phyloP scores from a whole-genome alignment of 1,140 invertebrate genomes.

The Drosophila lini region DNA sequence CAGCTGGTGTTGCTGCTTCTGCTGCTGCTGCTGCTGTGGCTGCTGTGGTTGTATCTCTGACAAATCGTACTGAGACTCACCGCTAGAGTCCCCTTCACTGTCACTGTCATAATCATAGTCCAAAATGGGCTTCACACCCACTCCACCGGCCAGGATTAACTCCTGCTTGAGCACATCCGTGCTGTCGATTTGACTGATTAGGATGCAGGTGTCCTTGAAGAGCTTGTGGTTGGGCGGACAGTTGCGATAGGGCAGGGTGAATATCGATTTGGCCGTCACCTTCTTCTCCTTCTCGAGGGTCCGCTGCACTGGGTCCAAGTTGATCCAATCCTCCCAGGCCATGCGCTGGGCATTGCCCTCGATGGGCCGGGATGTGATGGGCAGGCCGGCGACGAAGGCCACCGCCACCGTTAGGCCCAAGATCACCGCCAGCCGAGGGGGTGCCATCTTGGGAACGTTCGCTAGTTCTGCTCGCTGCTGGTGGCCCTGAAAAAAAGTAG shows the following conservation, averaged over 20 bases:
- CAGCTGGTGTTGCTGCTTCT: background rate
- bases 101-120: slow-evolving; percentile 61
- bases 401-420: slow-evolving; percentile 19
- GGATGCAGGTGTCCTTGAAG: slow-evolving; percentile 71
- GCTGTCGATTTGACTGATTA: slow-evolving; percentile 65
- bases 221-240: slow-evolving; percentile 69
- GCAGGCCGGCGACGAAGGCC: slow-evolving; percentile 35
- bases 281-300: slow-evolving; percentile 74
- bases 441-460: slow-evolving; percentile 15
- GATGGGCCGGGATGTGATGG: slow-evolving; percentile 80
- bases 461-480: slow-evolving; percentile 13
- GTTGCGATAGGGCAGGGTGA: slow-evolving; percentile 68
- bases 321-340: slow-evolving; percentile 81
- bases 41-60: slow-evolving; percentile 14
- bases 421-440: slow-evolving; percentile 27
- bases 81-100: slow-evolving; percentile 28
- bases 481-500: background rate
- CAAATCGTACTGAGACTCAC: slow-evolving; percentile 38
- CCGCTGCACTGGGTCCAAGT: slow-evolving; percentile 63
- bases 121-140: slow-evolving; percentile 12
- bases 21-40: background rate
- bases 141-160: slow-evolving; percentile 29
- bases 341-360: slow-evolving; percentile 78
- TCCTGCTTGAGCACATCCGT: slow-evolving; percentile 64
- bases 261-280: slow-evolving; percentile 82